phyloP scores from a whole-genome alignment of 2,888 invertebrate genomes.

The Ormyrus labotus region DNA sequence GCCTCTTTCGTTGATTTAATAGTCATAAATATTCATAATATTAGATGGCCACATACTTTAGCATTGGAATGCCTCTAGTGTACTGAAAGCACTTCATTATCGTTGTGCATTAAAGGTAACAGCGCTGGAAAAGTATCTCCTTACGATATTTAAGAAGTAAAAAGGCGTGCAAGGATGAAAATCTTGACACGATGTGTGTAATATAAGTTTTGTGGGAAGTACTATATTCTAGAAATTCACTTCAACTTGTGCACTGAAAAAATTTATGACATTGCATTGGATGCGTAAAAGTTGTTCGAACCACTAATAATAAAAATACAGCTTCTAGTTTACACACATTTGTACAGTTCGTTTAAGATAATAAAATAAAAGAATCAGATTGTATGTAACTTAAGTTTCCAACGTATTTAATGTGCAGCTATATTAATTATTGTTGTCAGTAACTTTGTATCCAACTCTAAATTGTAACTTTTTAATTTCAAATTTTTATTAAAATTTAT shows the following conservation, averaged over 20 bases:
- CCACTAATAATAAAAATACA: no score
- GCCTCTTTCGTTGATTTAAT: constrained; percentile 17
- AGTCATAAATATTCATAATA: constrained; percentile 40
- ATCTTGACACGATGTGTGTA: neutral
- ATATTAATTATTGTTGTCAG: no score
- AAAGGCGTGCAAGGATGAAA: constrained; percentile 1
- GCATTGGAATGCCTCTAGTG: neutral
- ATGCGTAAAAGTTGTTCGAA: no score
- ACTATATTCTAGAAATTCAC: neutral
- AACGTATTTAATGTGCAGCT: no score
- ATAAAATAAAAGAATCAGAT: no score
- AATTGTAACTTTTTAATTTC: no score
- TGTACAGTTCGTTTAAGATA: neutral
- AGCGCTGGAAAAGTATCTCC: constrained; percentile 11
- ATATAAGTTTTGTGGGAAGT: constrained; percentile 16
- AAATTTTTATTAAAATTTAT: no score
- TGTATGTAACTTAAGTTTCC: no score
- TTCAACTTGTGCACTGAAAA: no score
- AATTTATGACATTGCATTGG: no score
- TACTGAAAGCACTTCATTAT: constrained; percentile 13
- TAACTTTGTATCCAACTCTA: no score
- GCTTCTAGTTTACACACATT: neutral
- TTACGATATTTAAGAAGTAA: constrained; percentile 24
- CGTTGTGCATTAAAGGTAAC: neutral
- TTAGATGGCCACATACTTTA: constrained; percentile 10